phyloP scores from a whole-genome alignment of 2,888 invertebrate species.

The Agrotis ipsilon region DNA sequence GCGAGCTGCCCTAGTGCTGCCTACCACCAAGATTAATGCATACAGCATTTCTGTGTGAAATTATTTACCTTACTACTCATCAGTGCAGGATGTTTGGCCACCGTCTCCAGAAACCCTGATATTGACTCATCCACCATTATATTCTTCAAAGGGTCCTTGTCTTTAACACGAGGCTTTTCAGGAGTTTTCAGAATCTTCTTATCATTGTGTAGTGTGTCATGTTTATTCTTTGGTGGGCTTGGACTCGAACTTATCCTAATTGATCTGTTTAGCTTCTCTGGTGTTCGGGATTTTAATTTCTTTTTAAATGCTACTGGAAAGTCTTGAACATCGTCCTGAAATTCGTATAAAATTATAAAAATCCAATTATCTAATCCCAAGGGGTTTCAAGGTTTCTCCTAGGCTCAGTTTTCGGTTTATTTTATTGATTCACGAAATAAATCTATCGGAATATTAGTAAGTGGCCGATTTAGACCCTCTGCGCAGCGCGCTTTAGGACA shows the following conservation, averaged over 20 bases:
- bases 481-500: too few species aligned
- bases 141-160: conserved; percentile 75
- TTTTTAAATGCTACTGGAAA: conserved; percentile 64
- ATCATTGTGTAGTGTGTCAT: conserved; percentile 38
- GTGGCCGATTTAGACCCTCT: too few species aligned
- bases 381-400: too few species aligned
- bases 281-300: conserved; percentile 61
- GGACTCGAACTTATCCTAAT: conserved; percentile 73
- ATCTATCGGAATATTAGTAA: too few species aligned
- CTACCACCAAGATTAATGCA: too few species aligned
- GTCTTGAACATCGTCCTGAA: conserved; percentile 72
- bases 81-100: conserved; percentile 73
- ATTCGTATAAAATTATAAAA: conserved; percentile 5
- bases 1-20: too few species aligned
- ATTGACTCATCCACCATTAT: conserved; percentile 76
- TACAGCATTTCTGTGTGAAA: background rate
- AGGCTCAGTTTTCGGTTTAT: too few species aligned
- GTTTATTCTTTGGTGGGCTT: conserved; percentile 68
- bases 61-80: conserved; percentile 69
- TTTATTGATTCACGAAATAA: too few species aligned
- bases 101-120: conserved; percentile 71
- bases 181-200: conserved; percentile 71
- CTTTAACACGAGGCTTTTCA: conserved; percentile 68
- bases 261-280: conserved; percentile 67
- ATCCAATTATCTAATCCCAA: too few species aligned